A percentile compares a stretch with the other conserved stretches of the same genome.
Conservation (phyloP, 2,888 invertebrate genomes). For the Hemithea aestivaria region DNA sequence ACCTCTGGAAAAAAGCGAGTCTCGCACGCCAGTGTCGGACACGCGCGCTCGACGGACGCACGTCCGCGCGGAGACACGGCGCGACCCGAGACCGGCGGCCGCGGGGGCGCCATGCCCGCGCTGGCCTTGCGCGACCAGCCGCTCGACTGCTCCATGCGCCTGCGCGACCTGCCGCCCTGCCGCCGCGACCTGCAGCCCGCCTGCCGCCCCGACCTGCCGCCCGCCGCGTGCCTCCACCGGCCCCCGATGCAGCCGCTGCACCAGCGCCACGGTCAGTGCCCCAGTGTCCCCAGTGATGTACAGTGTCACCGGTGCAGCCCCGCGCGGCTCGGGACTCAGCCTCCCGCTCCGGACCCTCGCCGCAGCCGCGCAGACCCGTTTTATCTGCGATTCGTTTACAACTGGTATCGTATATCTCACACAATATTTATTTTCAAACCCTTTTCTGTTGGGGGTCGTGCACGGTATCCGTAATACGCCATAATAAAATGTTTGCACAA, state of each 20-base stretch:
- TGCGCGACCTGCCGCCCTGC: conserved; percentile 68
- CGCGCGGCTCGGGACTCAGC: conserved; percentile 31
- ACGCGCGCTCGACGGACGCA: conserved; percentile 68
- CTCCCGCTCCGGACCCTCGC: conserved; percentile 27
- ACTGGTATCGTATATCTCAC: conserved; percentile 25
- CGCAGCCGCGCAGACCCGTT: conserved; percentile 9
- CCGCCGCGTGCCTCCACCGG: conserved; percentile 34
- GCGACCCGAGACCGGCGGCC: conserved; percentile 76
- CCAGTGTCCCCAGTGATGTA: conserved; percentile 11
- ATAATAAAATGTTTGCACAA: too few relatives aligned
- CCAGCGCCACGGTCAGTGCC: conserved; percentile 61
- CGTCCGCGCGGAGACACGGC: conserved; percentile 61
- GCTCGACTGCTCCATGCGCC: conserved; percentile 85
- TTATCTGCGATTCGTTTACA: conserved; percentile 35
- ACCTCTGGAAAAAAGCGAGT: conserved; percentile 59
- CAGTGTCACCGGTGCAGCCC: neutral
- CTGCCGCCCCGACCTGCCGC: conserved; percentile 61
- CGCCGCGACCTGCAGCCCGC: too few relatives aligned
- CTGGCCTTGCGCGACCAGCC: conserved; percentile 82
- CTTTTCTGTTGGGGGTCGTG: too few relatives aligned
- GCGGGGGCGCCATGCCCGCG: conserved; percentile 82
- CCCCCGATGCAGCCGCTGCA: conserved; percentile 30
- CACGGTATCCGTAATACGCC: too few relatives aligned
- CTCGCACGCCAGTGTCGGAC: conserved; percentile 69
- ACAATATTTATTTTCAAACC: conserved; percentile 16